Percentiles rank a stretch among this genome's conserved stretches.
phyloP scores from a whole-genome alignment of 1,140 invertebrate species.

The Habropoda laboriosa region DNA sequence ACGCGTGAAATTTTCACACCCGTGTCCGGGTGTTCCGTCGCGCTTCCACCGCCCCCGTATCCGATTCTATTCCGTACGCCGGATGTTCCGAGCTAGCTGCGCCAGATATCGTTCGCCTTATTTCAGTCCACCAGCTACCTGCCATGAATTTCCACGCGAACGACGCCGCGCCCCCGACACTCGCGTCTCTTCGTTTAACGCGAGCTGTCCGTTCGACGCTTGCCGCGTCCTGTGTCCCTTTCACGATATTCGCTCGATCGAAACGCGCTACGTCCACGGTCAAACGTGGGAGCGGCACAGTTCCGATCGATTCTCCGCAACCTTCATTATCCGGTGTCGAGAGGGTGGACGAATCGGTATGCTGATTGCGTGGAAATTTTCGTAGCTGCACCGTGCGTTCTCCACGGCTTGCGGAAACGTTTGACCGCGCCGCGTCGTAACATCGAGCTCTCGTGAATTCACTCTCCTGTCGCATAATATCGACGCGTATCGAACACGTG shows the following conservation, averaged over 20 bases:
- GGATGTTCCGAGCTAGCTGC: conserved; percentile 14
- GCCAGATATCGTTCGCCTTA: conserved; percentile 46
- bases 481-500: conserved; percentile 47
- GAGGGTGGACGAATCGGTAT: neutral
- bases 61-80: conserved; percentile 40
- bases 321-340: conserved; percentile 24
- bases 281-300: conserved; percentile 21
- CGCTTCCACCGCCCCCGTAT: conserved; percentile 29
- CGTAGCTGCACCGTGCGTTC: too few species aligned
- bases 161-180: neutral
- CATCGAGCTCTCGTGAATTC: conserved; percentile 43
- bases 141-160: conserved; percentile 42
- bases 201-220: neutral
- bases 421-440: conserved; percentile 9
- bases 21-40: neutral
- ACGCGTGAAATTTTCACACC: conserved; percentile 66
- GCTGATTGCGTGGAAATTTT: conserved; percentile 34
- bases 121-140: conserved; percentile 28
- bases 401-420: conserved; percentile 5
- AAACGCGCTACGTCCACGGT: conserved; percentile 1
- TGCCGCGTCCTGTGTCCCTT: neutral
- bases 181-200: neutral
- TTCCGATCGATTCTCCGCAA: conserved; percentile 26
- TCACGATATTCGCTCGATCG: neutral
- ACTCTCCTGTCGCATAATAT: conserved; percentile 34